These are phyloP conservation scores for Erebia palarica DNA, from an alignment of 2,888 invertebrate genomes.

Conservation along the genomic window DNA sequence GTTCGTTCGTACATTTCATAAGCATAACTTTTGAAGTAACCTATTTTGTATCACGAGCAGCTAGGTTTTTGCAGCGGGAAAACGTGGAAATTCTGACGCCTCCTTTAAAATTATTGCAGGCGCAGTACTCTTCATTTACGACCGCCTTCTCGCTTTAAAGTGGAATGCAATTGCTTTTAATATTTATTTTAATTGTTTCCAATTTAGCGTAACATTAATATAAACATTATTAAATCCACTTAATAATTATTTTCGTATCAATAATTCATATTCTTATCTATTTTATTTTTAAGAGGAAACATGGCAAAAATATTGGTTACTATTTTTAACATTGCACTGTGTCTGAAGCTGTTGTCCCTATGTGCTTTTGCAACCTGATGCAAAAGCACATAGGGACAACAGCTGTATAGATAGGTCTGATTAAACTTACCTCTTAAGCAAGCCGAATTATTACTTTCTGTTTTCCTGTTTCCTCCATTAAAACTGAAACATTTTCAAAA, in stretches of 20 bases:
- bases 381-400: no score
- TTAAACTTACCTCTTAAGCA: no score
- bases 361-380: no score
- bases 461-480: no score
- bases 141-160: constrained; percentile 3
- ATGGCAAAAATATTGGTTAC: no score
- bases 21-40: constrained; percentile 20
- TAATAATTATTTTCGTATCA: background rate
- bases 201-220: constrained; percentile 10
- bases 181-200: constrained; percentile 18
- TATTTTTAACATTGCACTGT: no score
- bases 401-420: no score
- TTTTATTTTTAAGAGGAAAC: no score
- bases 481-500: no score
- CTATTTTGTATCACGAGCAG: constrained; percentile 17
- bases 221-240: constrained; percentile 5
- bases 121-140: constrained; percentile 24
- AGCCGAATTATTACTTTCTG: no score
- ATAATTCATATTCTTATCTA: no score
- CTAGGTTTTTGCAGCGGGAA: constrained; percentile 18
- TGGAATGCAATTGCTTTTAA: constrained; percentile 15
- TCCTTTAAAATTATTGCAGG: constrained; percentile 23
- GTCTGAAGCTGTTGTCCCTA: no score
- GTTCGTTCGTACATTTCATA: constrained; percentile 18
- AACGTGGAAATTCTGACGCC: constrained; percentile 23